These are phyloP conservation scores for Hipparchia semele DNA, from an alignment of 2,888 invertebrate genomes.

Conservation along the genomic window DNA sequence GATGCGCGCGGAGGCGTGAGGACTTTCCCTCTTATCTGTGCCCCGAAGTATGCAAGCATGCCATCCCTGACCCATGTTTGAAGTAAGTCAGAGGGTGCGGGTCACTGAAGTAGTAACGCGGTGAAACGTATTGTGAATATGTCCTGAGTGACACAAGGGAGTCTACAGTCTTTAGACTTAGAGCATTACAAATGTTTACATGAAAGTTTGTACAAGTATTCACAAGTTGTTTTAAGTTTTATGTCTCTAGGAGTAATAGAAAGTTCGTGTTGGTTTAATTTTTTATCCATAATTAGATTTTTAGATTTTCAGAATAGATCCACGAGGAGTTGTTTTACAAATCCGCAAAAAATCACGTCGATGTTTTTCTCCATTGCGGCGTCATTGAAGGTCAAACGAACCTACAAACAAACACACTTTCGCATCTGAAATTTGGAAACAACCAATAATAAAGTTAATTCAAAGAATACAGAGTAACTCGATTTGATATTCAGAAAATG, in stretches of 20 bases:
- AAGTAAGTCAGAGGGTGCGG: constrained; percentile 36
- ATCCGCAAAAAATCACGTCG: too few relatives aligned
- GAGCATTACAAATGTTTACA: constrained; percentile 14
- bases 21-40: constrained; percentile 80
- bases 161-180: constrained; percentile 6
- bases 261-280: background rate
- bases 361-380: too few relatives aligned
- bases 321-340: too few relatives aligned
- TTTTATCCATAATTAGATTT: background rate
- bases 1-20: constrained; percentile 75
- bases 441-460: background rate
- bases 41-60: constrained; percentile 61
- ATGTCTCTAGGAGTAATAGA: background rate
- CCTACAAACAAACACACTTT: too few relatives aligned
- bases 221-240: background rate
- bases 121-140: constrained; percentile 23
- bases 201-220: too few relatives aligned
- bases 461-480: background rate
- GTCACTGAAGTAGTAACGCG: constrained; percentile 30
- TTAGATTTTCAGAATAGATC: too few relatives aligned
- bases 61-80: constrained; percentile 36
- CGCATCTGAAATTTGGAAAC: too few relatives aligned
- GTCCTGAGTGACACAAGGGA: constrained; percentile 4
- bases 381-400: too few relatives aligned
- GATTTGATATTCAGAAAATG: constrained; percentile 37